These are phyloP conservation scores for Epistrophe grossulariae DNA, from an alignment of 2,888 invertebrate genomes.

Conservation along the genomic window DNA sequence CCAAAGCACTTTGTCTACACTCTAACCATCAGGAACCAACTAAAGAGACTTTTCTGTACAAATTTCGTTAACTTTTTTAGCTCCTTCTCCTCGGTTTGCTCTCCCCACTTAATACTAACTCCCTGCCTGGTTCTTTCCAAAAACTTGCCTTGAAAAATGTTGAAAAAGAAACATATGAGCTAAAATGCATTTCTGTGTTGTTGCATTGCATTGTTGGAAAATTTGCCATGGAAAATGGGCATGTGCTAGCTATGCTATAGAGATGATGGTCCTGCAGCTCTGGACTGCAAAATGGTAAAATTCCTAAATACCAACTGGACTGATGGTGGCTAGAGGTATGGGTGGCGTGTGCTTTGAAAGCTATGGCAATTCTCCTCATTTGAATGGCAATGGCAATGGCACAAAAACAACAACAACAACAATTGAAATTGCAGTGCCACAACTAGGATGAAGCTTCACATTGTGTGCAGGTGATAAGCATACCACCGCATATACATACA, in stretches of 20 bases:
- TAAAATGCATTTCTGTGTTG: constrained; percentile 26
- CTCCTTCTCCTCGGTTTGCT: not conserved
- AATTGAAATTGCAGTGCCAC: constrained; percentile 49
- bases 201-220: constrained; percentile 50
- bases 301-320: constrained; percentile 21
- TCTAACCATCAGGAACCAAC: constrained; percentile 30
- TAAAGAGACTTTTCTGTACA: constrained; percentile 36
- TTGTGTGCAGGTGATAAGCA: constrained; percentile 70
- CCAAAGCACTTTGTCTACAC: constrained; percentile 64
- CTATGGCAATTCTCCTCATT: constrained; percentile 9
- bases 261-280: not conserved
- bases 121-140: not conserved
- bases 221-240: constrained; percentile 37
- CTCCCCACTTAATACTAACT: not conserved
- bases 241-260: not conserved
- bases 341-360: constrained; percentile 26
- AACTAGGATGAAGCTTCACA: constrained; percentile 24
- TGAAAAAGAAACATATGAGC: constrained; percentile 34
- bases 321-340: not conserved
- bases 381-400: constrained; percentile 8
- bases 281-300: constrained; percentile 33
- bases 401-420: constrained; percentile 21
- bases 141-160: constrained; percentile 27
- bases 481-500: constrained; percentile 46
- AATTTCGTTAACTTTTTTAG: constrained; percentile 64